Percentiles rank a stretch among this genome's conserved stretches.
Conservation (phyloP, 2,888 invertebrate species). For the Yponomeuta plumbellus region DNA sequence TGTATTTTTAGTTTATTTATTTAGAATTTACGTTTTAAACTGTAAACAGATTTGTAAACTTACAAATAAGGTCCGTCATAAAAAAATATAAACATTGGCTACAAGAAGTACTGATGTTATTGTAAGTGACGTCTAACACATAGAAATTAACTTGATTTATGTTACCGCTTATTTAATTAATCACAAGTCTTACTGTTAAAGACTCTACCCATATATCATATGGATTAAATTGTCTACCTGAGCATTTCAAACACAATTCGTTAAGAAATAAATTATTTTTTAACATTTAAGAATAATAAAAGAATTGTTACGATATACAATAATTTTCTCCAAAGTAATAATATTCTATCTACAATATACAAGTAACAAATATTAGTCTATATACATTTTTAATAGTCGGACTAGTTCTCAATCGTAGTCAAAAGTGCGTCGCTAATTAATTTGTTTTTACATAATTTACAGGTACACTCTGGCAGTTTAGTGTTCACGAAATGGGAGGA, state of each 20-base stretch:
- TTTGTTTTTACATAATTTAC: constrained; percentile 62
- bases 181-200: constrained; percentile 40
- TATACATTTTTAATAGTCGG: constrained; percentile 72
- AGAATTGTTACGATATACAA: constrained; percentile 64
- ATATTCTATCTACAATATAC: constrained; percentile 75
- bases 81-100: constrained; percentile 73
- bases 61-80: constrained; percentile 65
- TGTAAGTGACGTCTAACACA: constrained; percentile 28
- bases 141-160: constrained; percentile 12
- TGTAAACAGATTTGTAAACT: constrained; percentile 70
- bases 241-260: constrained; percentile 56
- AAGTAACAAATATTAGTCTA: constrained; percentile 76
- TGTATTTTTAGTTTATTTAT: constrained; percentile 66
- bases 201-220: constrained; percentile 10
- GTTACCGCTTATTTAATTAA: constrained; percentile 24
- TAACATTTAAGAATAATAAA: constrained; percentile 57
- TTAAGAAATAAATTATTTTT: constrained; percentile 61
- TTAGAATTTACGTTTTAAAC: constrained; percentile 64
- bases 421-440: constrained; percentile 41
- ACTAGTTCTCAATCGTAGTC: constrained; percentile 71
- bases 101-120: constrained; percentile 54
- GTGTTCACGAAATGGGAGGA: constrained; percentile 16
- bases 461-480: constrained; percentile 40
- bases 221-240: constrained; percentile 40
- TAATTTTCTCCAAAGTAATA: constrained; percentile 68